phyloP scores from a whole-genome alignment of 2,888 invertebrate genomes.

The Stenotaenia linearis region DNA sequence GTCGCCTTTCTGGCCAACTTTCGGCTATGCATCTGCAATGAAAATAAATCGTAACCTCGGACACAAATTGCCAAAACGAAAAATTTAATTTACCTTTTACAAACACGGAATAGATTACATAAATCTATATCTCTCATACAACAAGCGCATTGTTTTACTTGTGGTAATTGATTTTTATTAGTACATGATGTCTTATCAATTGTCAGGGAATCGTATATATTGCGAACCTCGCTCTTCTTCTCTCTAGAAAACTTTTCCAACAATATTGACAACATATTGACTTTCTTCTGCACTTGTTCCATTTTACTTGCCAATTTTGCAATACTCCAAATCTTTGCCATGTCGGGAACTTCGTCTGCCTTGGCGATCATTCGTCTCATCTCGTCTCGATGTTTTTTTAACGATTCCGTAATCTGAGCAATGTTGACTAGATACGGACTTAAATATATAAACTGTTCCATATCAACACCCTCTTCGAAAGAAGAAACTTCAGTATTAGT shows the following conservation, averaged over 20 bases:
- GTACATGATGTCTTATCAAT: too few species aligned
- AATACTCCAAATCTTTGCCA: conserved; percentile 2
- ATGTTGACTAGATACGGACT: neutral
- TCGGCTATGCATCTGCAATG: neutral
- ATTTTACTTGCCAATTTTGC: conserved; percentile 4
- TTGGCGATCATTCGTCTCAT: neutral
- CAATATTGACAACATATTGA: neutral
- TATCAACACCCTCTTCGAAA: neutral
- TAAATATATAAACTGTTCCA: neutral
- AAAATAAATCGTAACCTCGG: neutral
- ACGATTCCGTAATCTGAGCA: neutral
- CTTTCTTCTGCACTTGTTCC: neutral
- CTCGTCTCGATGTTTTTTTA: neutral
- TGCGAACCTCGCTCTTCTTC: neutral
- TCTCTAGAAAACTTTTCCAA: conserved; percentile 12
- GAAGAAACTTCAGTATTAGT: neutral
- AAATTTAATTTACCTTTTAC: neutral
- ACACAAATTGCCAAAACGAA: neutral
- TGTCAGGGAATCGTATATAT: too few species aligned
- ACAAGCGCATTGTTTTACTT: neutral
- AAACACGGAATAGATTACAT: neutral
- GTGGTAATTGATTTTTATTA: neutral
- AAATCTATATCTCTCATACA: neutral
- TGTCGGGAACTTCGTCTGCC: neutral
- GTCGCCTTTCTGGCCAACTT: neutral